Conservation (phyloP, 2,113 vertebrate genomes). For the Oncorhynchus clarkii region DNA sequence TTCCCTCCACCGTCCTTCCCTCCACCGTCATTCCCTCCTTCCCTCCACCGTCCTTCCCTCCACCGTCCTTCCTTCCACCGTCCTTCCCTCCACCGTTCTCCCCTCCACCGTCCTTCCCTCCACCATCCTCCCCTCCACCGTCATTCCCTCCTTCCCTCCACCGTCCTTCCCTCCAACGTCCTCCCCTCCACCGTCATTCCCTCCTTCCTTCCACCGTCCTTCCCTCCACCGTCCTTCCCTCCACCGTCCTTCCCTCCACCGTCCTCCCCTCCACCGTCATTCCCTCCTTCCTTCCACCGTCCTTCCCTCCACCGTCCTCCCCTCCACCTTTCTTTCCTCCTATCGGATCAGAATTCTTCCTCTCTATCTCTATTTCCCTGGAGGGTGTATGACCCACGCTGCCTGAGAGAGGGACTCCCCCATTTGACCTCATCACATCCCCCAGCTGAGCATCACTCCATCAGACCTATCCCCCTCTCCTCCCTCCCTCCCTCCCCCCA, state of each 20-base stretch:
- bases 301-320: too few species aligned
- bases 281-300: too few species aligned
- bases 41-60: too few species aligned
- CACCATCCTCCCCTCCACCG: too few species aligned
- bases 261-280: too few species aligned
- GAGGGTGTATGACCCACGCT: background rate
- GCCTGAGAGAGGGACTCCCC: background rate
- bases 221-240: background rate
- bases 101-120: too few species aligned
- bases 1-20: too few species aligned
- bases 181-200: too few species aligned
- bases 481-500: background rate
- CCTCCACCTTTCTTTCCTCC: background rate
- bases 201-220: too few species aligned
- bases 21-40: too few species aligned
- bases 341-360: background rate
- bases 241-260: background rate
- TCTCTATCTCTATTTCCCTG: background rate
- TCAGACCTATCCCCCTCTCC: background rate
- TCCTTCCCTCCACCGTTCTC: too few species aligned
- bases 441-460: background rate
- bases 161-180: background rate
- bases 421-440: slow-evolving; percentile 6
- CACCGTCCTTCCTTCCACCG: background rate
- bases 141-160: too few species aligned